Evolutionary conservation across 2,113 vertebrate genomes (phyloP), one percentile per base, ranked within the genome.

Genomic region (rat (Rattus norvegicus)): DNA sequence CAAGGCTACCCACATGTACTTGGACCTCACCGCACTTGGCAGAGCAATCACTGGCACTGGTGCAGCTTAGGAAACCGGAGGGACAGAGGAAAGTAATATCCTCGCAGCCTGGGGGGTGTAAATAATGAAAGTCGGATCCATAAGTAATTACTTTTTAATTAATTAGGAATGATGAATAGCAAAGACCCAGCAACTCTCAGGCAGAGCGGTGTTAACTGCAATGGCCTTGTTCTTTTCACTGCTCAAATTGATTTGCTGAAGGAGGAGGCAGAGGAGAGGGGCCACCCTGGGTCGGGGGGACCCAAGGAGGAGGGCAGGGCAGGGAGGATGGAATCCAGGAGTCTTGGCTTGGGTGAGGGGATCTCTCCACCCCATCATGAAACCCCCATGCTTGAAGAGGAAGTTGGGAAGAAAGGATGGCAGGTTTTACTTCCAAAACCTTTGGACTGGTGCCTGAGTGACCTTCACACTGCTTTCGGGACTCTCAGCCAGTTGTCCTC

Each of bases 71-170:
- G 49, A 56, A 54, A 70, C 92, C 95, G 59, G 93, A 94, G 96
- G 90, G 94, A 95, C 77, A 0, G 28, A 11, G 65, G 49, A 76
- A 97, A 97, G 84, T 83, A 94, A 97, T 67, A 90, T 33, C 88
- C 95, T 70, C 43, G 73, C 70, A 59, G 19, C 97, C 39, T 0
- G 2, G 92, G 94, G 97, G 96, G 94, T 26, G 14, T 96, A 97
- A 98, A 92, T 97, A 98, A 97, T 93, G 94, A 90, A 97, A 97
- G 97, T 97, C 77, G 56, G 94, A 98, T 98, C 98, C 91, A 97
- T 97, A 97, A 97, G 97, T 98, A 98, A 99, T 98, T 98, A 97
- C 97, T 93, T 97, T 96, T 97, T 97, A 97, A 98, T 98, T 98
- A 98, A 98, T 98, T 97, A 98, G 95, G 98, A 98, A 97, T 98